Conservation (phyloP, 2,797 vertebrate genomes). For the Taeniopygia guttata region DNA sequence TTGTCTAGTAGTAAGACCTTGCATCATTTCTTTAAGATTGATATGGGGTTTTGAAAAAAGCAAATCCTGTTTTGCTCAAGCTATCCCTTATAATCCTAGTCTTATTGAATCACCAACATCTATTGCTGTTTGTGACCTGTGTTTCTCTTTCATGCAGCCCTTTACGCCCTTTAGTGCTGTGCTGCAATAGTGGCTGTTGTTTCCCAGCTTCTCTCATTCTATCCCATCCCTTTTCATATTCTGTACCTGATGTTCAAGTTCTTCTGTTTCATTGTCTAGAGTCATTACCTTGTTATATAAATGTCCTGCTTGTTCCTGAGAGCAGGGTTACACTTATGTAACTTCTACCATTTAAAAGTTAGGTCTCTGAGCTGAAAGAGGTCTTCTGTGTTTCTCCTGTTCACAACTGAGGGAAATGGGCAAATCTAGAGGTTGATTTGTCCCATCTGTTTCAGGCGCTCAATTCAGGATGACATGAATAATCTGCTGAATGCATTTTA, state of each 20-base stretch:
- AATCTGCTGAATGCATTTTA: background rate
- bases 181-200: background rate
- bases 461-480: background rate
- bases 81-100: background rate
- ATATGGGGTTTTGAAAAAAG: background rate
- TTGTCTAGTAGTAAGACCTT: background rate
- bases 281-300: background rate
- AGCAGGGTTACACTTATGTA: background rate
- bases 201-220: background rate
- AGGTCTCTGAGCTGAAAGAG: background rate
- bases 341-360: background rate
- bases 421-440: background rate
- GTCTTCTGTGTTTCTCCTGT: background rate
- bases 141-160: background rate
- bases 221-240: background rate
- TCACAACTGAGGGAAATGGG: background rate
- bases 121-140: background rate
- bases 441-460: background rate
- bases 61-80: background rate
- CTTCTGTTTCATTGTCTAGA: background rate
- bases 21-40: background rate
- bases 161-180: background rate
- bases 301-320: background rate
- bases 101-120: background rate
- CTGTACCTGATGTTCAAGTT: background rate